phyloP scores from a whole-genome alignment of 2,888 invertebrate species.

The Acrobasis repandana region DNA sequence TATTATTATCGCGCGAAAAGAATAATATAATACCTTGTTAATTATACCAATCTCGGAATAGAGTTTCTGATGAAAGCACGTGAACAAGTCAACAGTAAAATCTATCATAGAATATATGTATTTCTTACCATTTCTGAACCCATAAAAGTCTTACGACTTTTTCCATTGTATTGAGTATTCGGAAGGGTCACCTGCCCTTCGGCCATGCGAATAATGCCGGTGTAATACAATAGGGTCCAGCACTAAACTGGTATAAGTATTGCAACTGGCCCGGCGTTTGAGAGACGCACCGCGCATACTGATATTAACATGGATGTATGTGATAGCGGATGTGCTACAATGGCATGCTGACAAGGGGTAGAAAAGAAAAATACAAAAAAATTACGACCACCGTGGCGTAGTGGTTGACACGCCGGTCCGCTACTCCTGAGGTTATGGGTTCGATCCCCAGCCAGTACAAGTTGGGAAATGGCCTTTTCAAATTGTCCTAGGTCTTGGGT shows the following conservation, averaged over 20 bases:
- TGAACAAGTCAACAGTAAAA: too few species aligned
- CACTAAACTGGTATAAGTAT: slow-evolving; percentile 78
- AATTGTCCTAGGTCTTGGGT: too few species aligned
- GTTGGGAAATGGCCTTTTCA: too few species aligned
- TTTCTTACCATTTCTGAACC: background rate
- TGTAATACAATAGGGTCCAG: slow-evolving; percentile 72
- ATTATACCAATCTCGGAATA: too few species aligned
- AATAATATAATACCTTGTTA: too few species aligned
- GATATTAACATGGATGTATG: slow-evolving; percentile 42
- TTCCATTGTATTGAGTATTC: slow-evolving; percentile 8
- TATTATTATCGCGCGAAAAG: too few species aligned
- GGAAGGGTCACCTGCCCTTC: slow-evolving; percentile 50
- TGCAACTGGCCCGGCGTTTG: slow-evolving; percentile 72
- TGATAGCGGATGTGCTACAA: background rate
- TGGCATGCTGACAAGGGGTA: too few species aligned
- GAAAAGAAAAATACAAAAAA: too few species aligned
- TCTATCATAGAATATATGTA: background rate
- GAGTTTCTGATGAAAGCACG: too few species aligned
- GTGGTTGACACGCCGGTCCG: too few species aligned
- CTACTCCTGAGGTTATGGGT: too few species aligned
- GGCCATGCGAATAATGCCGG: slow-evolving; percentile 55
- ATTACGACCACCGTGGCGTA: background rate
- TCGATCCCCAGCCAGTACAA: too few species aligned
- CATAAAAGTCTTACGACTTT: background rate
- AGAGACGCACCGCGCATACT: slow-evolving; percentile 61